phyloP scores from a whole-genome alignment of 2,797 vertebrate genomes.

The Bradypus variegatus region DNA sequence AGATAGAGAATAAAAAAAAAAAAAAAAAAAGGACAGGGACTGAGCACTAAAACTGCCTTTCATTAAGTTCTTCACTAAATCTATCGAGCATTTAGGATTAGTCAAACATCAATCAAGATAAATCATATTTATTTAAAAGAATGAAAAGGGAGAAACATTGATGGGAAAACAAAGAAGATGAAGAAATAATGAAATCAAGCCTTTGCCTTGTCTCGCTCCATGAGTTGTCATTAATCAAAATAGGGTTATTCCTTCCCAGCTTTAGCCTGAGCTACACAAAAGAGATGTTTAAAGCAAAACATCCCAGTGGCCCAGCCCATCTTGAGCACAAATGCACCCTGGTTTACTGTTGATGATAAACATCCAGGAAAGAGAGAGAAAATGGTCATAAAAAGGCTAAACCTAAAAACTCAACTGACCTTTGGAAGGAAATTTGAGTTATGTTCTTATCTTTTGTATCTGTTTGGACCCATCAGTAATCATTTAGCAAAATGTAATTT shows the following conservation, averaged over 20 bases:
- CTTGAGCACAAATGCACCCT: not conserved
- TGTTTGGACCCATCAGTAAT: not conserved
- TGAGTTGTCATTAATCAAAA: not conserved
- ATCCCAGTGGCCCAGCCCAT: too few species aligned
- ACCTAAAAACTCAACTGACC: not conserved
- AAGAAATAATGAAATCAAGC: not conserved
- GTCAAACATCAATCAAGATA: not conserved
- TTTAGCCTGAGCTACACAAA: not conserved
- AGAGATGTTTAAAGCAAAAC: not conserved
- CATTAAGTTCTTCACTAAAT: not conserved
- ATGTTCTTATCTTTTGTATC: not conserved
- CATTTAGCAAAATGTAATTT: slow-evolving; percentile 4
- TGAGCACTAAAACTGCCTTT: not conserved
- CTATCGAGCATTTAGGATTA: not conserved
- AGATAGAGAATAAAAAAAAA: not conserved
- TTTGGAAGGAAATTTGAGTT: not conserved
- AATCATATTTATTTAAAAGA: not conserved
- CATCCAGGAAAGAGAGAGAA: not conserved
- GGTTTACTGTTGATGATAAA: not conserved
- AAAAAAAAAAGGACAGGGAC: not conserved
- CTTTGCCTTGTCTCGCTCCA: not conserved
- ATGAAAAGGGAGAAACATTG: not conserved
- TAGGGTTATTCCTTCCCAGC: not conserved
- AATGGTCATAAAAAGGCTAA: not conserved
- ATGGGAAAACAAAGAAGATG: not conserved